phyloP scores from a whole-genome alignment of 1,140 invertebrate species.

The Parasteatoda tepidariorum region DNA sequence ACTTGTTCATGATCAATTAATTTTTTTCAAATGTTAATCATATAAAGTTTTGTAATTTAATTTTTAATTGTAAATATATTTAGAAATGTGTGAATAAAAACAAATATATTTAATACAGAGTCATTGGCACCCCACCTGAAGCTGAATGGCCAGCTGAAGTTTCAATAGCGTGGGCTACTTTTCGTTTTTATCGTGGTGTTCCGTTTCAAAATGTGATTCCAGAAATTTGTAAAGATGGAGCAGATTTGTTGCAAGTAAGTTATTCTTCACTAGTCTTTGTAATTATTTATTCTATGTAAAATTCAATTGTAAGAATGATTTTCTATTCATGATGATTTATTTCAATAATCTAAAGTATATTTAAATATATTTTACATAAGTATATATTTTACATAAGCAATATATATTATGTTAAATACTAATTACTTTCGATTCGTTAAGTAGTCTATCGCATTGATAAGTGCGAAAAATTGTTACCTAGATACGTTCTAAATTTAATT shows the following conservation, averaged over 20 bases:
- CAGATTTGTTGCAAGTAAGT: slow-evolving; percentile 71
- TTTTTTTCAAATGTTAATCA: neutral
- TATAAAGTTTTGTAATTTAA: neutral
- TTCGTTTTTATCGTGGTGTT: slow-evolving; percentile 69
- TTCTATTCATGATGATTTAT: neutral
- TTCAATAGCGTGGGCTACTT: slow-evolving; percentile 73
- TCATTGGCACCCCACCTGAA: slow-evolving; percentile 73
- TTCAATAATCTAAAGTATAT: no score
- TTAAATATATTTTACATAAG: no score
- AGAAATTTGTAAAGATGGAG: slow-evolving; percentile 71
- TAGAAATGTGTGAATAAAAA: neutral
- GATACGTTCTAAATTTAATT: no score
- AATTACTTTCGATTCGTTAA: neutral
- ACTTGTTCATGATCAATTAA: neutral
- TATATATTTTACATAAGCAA: no score
- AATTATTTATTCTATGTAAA: neutral
- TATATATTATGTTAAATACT: neutral
- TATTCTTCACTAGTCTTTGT: neutral
- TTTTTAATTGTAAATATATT: neutral
- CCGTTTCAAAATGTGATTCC: slow-evolving; percentile 71
- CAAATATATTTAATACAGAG: slow-evolving; percentile 66
- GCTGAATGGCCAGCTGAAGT: slow-evolving; percentile 75
- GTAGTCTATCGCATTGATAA: neutral
- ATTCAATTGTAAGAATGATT: neutral
- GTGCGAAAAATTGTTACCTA: no score